Conservation (phyloP, 2,797 vertebrate genomes). For the Lateolabrax maculatus region DNA sequence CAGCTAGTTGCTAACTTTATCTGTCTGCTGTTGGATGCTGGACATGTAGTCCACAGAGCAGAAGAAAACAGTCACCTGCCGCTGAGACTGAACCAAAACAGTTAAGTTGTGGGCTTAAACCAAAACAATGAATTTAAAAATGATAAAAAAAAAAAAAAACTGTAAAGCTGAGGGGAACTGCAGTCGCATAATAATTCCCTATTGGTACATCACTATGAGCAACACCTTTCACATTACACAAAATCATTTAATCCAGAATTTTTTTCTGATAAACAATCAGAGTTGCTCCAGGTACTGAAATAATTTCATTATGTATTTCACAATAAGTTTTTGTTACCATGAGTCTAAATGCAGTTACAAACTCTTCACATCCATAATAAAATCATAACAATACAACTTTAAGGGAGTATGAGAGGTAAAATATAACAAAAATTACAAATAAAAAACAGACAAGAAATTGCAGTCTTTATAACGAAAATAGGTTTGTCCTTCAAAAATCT, state of each 20-base stretch:
- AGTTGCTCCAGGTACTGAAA: neutral
- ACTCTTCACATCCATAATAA: neutral
- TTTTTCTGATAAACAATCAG: neutral
- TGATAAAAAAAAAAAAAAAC: neutral
- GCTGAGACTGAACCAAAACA: neutral
- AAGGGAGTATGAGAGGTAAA: neutral
- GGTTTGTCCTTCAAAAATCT: constrained; percentile 29
- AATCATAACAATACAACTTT: neutral
- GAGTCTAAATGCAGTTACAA: neutral
- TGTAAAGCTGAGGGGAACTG: neutral
- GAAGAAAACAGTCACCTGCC: too few relatives aligned
- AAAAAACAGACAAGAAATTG: neutral
- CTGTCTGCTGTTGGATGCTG: too few relatives aligned
- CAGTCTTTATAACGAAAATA: neutral
- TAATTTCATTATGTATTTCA: neutral
- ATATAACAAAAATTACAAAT: neutral
- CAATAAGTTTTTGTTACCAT: neutral
- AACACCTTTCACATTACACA: neutral
- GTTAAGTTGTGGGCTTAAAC: neutral
- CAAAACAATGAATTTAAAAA: constrained; percentile 7
- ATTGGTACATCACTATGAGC: neutral
- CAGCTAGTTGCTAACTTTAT: neutral
- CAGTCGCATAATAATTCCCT: neutral
- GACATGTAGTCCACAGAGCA: too few relatives aligned
- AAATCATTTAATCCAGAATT: neutral